Conservation (phyloP, 2,113 vertebrate genomes). For the Crotalus helleri region DNA sequence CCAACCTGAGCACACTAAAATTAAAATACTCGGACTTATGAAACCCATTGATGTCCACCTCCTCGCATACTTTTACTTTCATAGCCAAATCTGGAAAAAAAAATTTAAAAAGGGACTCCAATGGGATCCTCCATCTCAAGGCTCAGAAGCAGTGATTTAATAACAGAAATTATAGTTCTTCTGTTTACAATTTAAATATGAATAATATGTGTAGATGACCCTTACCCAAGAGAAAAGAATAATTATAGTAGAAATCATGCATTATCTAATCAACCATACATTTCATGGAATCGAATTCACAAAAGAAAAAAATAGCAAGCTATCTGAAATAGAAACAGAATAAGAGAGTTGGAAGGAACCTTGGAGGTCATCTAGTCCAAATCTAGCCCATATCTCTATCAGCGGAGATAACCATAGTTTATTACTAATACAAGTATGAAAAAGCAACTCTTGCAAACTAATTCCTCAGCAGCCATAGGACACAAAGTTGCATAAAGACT, state of each 20-base stretch:
- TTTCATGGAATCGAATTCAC: not conserved
- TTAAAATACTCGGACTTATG: not conserved
- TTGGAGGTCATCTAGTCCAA: too few species aligned
- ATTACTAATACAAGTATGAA: not conserved
- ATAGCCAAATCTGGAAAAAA: not conserved
- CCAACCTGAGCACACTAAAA: not conserved
- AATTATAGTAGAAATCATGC: not conserved
- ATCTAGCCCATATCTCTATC: not conserved
- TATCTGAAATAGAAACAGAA: not conserved
- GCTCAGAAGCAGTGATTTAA: not conserved
- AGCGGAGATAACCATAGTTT: not conserved
- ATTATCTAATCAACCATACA: not conserved
- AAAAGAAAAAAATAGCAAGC: not conserved
- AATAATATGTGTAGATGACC: not conserved
- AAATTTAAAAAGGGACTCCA: not conserved
- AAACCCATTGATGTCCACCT: not conserved
- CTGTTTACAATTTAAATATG: not conserved
- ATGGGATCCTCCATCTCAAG: not conserved
- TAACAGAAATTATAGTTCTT: not conserved
- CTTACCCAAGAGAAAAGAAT: not conserved
- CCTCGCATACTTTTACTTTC: not conserved
- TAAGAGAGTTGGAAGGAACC: too few species aligned
- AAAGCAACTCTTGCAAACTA: not conserved
- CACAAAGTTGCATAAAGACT: not conserved
- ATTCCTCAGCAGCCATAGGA: not conserved